Conservation (phyloP, 2,797 vertebrate species). For the Chiloscyllium punctatum region DNA sequence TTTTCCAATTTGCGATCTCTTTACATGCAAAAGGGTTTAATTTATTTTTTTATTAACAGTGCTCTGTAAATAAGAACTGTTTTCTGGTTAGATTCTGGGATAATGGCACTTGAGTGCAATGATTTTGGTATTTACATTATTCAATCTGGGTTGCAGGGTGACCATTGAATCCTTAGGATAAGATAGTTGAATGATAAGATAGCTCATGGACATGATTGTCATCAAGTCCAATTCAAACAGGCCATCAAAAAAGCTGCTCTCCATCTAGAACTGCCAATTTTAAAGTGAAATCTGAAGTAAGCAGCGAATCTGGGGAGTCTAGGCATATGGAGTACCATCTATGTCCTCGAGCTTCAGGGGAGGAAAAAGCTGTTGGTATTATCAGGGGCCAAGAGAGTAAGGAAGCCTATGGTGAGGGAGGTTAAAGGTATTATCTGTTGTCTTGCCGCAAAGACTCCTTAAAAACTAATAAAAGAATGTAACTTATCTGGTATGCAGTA, state of each 20-base stretch:
- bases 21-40: neutral
- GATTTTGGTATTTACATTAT: neutral
- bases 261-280: neutral
- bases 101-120: neutral
- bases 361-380: neutral
- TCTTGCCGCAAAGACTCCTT: neutral
- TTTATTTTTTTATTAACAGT: neutral
- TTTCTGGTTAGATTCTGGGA: neutral
- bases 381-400: neutral
- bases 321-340: neutral
- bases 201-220: neutral
- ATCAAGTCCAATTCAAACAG: neutral
- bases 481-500: neutral
- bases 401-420: neutral
- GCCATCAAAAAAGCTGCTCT: neutral
- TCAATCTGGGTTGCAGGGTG: neutral
- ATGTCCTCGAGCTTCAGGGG: neutral
- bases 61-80: neutral
- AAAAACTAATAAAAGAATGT: neutral
- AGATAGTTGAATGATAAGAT: neutral
- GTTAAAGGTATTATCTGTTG: neutral
- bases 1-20: neutral
- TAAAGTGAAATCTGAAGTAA: neutral
- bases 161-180: neutral
- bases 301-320: neutral